Percentiles rank a stretch among this genome's conserved stretches.
These are phyloP conservation scores for Tiaroga cobitis DNA, from an alignment of 2,797 vertebrate genomes.

Conservation along the genomic window DNA sequence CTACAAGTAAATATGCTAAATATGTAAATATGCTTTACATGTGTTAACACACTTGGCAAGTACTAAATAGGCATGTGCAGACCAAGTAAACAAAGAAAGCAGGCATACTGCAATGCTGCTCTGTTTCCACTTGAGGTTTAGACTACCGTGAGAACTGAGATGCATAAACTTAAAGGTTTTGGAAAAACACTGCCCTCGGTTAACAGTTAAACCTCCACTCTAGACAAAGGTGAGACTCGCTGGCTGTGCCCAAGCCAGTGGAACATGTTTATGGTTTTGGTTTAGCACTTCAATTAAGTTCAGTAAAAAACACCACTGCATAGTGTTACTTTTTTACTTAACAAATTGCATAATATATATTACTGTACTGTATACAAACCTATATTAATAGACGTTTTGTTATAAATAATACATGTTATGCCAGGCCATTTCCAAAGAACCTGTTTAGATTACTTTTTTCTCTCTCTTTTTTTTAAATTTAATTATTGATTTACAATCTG, in stretches of 20 bases:
- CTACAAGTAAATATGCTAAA: not conserved
- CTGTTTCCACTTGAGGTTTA: slow-evolving; percentile 3
- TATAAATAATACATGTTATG: too few species aligned
- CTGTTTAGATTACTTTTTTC: too few species aligned
- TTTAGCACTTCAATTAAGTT: not conserved
- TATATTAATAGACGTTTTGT: too few species aligned
- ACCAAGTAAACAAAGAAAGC: not conserved
- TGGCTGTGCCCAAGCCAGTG: not conserved
- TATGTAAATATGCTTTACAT: not conserved
- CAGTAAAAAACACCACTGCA: not conserved
- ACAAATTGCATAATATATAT: not conserved
- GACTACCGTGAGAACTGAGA: not conserved
- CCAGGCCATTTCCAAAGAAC: too few species aligned
- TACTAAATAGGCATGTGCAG: not conserved
- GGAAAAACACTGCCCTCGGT: not conserved
- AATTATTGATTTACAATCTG: not conserved
- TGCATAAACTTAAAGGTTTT: not conserved
- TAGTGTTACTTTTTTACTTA: not conserved
- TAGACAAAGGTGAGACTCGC: not conserved
- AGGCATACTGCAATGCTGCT: not conserved
- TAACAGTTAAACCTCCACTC: not conserved
- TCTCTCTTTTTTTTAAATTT: too few species aligned
- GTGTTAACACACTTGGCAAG: not conserved
- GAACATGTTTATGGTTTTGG: not conserved
- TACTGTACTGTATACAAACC: too few species aligned